phyloP scores from a whole-genome alignment of 2,888 invertebrate genomes.

The Nyleta sp. region DNA sequence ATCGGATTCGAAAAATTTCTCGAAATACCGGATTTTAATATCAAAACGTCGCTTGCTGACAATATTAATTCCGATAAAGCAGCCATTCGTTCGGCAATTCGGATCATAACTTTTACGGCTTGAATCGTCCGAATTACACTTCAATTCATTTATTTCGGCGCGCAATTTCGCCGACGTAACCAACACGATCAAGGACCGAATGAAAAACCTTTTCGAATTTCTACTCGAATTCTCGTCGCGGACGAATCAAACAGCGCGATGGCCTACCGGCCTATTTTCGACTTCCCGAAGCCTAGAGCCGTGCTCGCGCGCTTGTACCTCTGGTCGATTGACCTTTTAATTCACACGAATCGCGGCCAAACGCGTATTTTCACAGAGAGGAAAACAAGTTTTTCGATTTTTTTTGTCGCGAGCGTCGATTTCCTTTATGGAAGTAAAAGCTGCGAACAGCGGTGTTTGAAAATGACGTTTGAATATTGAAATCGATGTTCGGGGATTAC shows the following conservation, averaged over 20 bases:
- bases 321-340: conserved; percentile 65
- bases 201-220: conserved; percentile 41
- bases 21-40: too few relatives aligned
- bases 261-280: conserved; percentile 64
- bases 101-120: conserved; percentile 26
- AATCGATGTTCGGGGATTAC: conserved; percentile 55
- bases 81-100: conserved; percentile 7
- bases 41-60: too few relatives aligned
- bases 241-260: conserved; percentile 45
- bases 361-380: conserved; percentile 48
- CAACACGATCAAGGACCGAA: conserved; percentile 28
- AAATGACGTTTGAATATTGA: conserved; percentile 62
- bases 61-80: conserved; percentile 23
- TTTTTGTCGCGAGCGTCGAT: conserved; percentile 54
- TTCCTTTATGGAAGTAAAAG: conserved; percentile 45
- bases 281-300: conserved; percentile 37
- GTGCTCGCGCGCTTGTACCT: conserved; percentile 46
- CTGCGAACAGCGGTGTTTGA: too few relatives aligned
- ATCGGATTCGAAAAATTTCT: too few relatives aligned
- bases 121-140: conserved; percentile 31
- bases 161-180: conserved; percentile 31
- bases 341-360: conserved; percentile 62
- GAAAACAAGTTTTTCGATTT: conserved; percentile 45
- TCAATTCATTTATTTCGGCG: conserved; percentile 34
- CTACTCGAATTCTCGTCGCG: conserved; percentile 44